Evolutionary conservation across 2,888 invertebrate species (phyloP).

Genomic region (Drosophila histrio): DNA sequence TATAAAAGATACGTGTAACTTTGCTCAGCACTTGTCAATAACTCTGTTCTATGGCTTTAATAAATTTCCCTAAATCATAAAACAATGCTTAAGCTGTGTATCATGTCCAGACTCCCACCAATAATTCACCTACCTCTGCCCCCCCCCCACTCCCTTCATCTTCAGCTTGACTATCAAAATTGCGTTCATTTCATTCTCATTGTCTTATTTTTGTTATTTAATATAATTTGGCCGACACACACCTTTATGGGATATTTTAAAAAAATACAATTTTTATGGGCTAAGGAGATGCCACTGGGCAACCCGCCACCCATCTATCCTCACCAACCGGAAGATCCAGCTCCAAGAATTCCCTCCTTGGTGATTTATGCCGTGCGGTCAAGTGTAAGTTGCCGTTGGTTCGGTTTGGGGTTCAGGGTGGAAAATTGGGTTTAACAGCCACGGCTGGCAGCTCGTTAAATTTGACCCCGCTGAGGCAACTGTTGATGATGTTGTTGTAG

Average conservation of each 20-base stretch:
- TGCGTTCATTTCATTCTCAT: conserved; percentile 51
- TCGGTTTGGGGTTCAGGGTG: conserved; percentile 23
- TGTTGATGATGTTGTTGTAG: conserved; percentile 10
- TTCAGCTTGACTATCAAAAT: conserved; percentile 21
- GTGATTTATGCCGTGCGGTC: conserved; percentile 77
- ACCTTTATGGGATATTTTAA: conserved; percentile 57
- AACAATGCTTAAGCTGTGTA: background rate
- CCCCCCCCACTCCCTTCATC: background rate
- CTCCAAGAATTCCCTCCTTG: conserved; percentile 29
- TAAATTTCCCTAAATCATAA: background rate
- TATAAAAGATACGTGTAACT: too few relatives aligned
- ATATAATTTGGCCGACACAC: conserved; percentile 65
- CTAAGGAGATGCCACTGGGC: conserved; percentile 43
- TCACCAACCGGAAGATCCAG: conserved; percentile 1
- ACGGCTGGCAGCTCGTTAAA: conserved; percentile 73
- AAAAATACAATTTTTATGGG: conserved; percentile 59
- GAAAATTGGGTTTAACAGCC: conserved; percentile 77
- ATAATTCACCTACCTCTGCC: background rate
- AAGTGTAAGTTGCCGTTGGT: conserved; percentile 72
- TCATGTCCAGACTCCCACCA: background rate
- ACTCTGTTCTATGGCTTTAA: too few relatives aligned
- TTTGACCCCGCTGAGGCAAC: conserved; percentile 53
- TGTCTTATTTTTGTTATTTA: conserved; percentile 76
- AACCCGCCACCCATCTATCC: background rate
- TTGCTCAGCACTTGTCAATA: too few relatives aligned